Conservation (phyloP, 1,140 invertebrate species). For the Copidosoma floridanum region DNA sequence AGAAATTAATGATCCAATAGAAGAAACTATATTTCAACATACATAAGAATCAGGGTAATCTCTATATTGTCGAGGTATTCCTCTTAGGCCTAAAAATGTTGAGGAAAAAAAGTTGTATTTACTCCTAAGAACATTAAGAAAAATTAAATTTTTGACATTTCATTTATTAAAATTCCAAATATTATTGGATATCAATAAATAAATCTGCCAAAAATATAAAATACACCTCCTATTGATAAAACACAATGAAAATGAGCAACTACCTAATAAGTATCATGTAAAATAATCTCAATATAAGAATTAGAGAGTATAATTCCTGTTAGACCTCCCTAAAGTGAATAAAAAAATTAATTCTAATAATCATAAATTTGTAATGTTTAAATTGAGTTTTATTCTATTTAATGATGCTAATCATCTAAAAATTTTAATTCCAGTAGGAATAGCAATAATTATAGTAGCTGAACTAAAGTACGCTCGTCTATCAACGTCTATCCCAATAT, state of each 20-base stretch:
- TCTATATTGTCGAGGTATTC: too few relatives aligned
- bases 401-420: too few relatives aligned
- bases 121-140: conserved; percentile 65
- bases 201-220: conserved; percentile 70
- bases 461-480: conserved; percentile 72
- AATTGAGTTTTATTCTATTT: too few relatives aligned
- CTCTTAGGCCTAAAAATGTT: too few relatives aligned
- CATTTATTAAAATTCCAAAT: conserved; percentile 57
- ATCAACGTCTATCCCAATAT: conserved; percentile 69
- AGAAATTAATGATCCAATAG: too few relatives aligned
- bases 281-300: conserved; percentile 63
- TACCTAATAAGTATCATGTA: conserved; percentile 76
- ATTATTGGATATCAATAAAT: too few relatives aligned
- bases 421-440: too few relatives aligned
- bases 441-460: too few relatives aligned
- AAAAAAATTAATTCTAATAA: conserved; percentile 58
- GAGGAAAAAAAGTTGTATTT: too few relatives aligned
- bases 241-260: conserved; percentile 75
- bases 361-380: too few relatives aligned
- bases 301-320: conserved; percentile 68
- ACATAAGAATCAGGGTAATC: conserved; percentile 69
- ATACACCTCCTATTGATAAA: conserved; percentile 67
- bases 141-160: too few relatives aligned
- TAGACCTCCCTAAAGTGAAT: conserved; percentile 66
- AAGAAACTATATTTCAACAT: conserved; percentile 58